Conservation (phyloP, 2,797 vertebrate genomes). For the Crenuchus spilurus region DNA sequence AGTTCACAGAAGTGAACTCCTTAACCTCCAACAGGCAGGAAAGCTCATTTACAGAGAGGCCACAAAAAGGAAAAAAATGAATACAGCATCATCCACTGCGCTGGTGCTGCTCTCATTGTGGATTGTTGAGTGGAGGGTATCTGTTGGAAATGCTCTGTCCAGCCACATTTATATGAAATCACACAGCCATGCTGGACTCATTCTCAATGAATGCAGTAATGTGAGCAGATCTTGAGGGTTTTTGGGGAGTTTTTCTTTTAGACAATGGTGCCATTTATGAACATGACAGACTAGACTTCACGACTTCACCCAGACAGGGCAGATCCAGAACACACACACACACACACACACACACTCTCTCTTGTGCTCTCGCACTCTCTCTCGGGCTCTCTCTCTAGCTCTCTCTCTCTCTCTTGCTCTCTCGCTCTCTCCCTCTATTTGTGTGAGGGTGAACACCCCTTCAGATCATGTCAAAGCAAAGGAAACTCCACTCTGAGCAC, state of each 20-base stretch:
- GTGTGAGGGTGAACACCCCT: slow-evolving; percentile 14
- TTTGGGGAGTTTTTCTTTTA: slow-evolving; percentile 29
- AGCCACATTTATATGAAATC: slow-evolving; percentile 15
- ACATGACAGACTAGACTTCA: slow-evolving; percentile 45
- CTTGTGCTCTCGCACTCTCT: not conserved
- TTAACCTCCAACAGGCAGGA: slow-evolving; percentile 31
- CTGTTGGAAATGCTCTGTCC: not conserved
- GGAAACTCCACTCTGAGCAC: slow-evolving; percentile 32
- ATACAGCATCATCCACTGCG: not conserved
- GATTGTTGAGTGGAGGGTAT: slow-evolving; percentile 31
- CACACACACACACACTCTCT: not conserved
- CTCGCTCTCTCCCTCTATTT: too few species aligned
- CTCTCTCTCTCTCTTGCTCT: not conserved
- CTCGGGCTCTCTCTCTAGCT: not conserved
- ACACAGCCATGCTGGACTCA: slow-evolving; percentile 6
- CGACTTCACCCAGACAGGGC: slow-evolving; percentile 45
- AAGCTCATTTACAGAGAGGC: slow-evolving; percentile 16
- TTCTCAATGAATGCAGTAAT: slow-evolving; percentile 40
- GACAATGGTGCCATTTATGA: slow-evolving; percentile 57
- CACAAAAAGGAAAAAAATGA: slow-evolving; percentile 6
- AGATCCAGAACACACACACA: slow-evolving; percentile 34
- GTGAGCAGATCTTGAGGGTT: slow-evolving; percentile 37
- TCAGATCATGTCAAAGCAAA: slow-evolving; percentile 41
- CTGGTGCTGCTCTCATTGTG: not conserved
- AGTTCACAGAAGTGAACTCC: slow-evolving; percentile 43